phyloP scores from a whole-genome alignment of 2,113 vertebrate genomes.

The Eptesicus fuscus region DNA sequence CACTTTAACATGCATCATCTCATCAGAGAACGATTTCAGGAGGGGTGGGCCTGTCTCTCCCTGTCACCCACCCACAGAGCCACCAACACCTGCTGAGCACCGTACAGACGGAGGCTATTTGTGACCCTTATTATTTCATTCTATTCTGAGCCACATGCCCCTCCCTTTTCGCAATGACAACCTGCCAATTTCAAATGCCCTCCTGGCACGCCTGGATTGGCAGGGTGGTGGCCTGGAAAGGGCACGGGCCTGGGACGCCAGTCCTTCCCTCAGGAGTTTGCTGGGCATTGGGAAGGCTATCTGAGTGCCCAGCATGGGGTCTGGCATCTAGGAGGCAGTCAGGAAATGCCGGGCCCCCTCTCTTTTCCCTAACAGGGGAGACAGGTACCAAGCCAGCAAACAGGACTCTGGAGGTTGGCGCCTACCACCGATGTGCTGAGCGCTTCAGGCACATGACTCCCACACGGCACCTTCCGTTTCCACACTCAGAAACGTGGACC shows the following conservation, averaged over 20 bases:
- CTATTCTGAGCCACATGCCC: not conserved
- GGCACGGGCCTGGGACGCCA: not conserved
- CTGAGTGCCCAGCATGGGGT: not conserved
- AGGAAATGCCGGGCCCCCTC: not conserved
- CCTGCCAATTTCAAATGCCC: constrained; percentile 11
- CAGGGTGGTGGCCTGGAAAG: constrained; percentile 54
- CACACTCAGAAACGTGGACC: not conserved
- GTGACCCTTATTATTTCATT: constrained; percentile 33
- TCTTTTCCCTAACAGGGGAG: not conserved
- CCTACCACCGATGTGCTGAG: too few relatives aligned
- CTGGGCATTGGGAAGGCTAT: not conserved
- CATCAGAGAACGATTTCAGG: constrained; percentile 45
- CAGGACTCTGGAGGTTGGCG: not conserved
- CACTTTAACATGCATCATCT: constrained; percentile 61
- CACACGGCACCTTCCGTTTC: not conserved
- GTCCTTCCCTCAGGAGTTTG: not conserved
- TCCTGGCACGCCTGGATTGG: constrained; percentile 51
- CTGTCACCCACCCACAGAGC: constrained; percentile 38
- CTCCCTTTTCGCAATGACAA: constrained; percentile 13
- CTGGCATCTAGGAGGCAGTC: not conserved
- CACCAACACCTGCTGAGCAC: not conserved
- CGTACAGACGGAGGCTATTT: not conserved
- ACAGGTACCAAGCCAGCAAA: not conserved
- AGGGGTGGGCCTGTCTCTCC: constrained; percentile 27
- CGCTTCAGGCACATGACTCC: not conserved